Evolutionary conservation across 2,113 vertebrate genomes (phyloP), one percentile per base, ranked within the genome.

Genomic region (Ciconia boyciana): DNA sequence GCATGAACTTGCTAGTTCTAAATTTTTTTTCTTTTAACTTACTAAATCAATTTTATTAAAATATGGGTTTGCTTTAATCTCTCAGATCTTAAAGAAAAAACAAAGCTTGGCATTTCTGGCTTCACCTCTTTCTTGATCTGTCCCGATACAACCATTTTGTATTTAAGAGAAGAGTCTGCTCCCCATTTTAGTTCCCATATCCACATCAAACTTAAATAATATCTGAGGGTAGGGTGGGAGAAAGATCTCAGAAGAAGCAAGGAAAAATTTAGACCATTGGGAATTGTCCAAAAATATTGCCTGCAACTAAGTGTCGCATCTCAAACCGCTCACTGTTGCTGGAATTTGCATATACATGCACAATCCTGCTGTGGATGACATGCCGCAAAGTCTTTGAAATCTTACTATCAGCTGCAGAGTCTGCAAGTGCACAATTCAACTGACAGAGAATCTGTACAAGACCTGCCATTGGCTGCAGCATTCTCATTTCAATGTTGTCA

Each of bases 41-140:
- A 79, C 19, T 83, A 76, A 87, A 92, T 78, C 48, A 61, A 54
- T 79, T 85, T 94, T 84, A 75, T 89, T 94, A 84, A 92, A 89
- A 92, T 61, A 49, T 31, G 34, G 20, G 61, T 95, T 96, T 91
- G 25, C 36, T 95, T 97, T 91, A 81, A 65, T 82, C 52, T 87
- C n/a, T 84, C 52, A 89, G 89, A 84, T 78, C 69, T 84, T 43
- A 68, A 65, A 89, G 36, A 66, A 83, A 28, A 90, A 94, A 55
- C 18, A 78, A 65, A 87, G 14, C 11, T 52, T 82, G 44, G 10
- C 16, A 44, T 62, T 83, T 55, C 44, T 92, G 41, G 25, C 11
- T 84, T 93, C 52, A 58, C 4, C 6, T 83, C 16, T 69, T 76
- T 68, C 81, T 87, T 92, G 54, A 80, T 68, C 58, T 93, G 36